These are phyloP conservation scores for Sander lucioperca DNA, from an alignment of 2,113 vertebrate species.

Conservation along the genomic window DNA sequence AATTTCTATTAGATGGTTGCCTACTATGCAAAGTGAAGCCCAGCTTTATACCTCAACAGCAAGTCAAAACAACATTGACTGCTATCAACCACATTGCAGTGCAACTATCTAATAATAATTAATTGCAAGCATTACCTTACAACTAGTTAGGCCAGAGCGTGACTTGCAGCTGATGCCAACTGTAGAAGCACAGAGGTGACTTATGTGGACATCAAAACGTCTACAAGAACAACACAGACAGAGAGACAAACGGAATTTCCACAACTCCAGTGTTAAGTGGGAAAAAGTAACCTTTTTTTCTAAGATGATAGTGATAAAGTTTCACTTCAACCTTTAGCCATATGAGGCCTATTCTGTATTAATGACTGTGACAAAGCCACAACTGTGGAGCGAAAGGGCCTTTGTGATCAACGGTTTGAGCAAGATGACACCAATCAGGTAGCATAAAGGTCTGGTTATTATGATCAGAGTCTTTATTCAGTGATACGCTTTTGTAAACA, in stretches of 20 bases:
- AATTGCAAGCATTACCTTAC: background rate
- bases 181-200: background rate
- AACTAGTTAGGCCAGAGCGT: background rate
- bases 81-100: background rate
- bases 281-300: constrained; percentile 1
- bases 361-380: constrained; percentile 11
- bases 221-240: background rate
- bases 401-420: constrained; percentile 38
- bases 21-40: constrained; percentile 14
- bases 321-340: constrained; percentile 17
- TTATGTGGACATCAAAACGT: constrained; percentile 1
- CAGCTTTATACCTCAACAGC: background rate
- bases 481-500: constrained; percentile 28
- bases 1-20: background rate
- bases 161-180: background rate
- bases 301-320: background rate
- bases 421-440: constrained; percentile 42
- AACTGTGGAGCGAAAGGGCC: constrained; percentile 1
- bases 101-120: background rate
- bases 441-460: constrained; percentile 19
- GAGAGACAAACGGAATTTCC: background rate
- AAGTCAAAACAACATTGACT: constrained; percentile 17
- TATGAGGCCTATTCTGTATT: constrained; percentile 8
- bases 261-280: background rate
- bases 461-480: constrained; percentile 20